A percentile compares a stretch with the other conserved stretches of the same genome.
These are phyloP conservation scores for Nicator chloris DNA, from an alignment of 2,113 vertebrate species.

Conservation along the genomic window DNA sequence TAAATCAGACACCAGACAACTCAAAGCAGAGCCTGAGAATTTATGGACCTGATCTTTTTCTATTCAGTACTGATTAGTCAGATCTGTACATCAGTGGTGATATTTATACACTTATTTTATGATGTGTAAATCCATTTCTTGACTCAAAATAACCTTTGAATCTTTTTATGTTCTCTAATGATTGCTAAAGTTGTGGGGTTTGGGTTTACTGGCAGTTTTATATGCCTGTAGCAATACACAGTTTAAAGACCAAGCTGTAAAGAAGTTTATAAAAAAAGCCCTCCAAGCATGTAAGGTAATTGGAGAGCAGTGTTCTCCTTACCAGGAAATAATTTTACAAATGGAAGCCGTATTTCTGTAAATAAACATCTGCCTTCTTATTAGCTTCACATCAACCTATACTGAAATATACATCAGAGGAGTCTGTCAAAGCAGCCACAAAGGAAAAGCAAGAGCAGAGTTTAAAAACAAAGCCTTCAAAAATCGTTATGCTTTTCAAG, in stretches of 20 bases:
- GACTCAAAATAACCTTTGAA: background rate
- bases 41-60: background rate
- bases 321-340: conserved; percentile 47
- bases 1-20: background rate
- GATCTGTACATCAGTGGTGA: background rate
- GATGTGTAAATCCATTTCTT: background rate
- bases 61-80: background rate
- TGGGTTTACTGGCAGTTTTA: background rate
- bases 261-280: background rate
- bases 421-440: conserved; percentile 44
- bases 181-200: background rate
- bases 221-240: background rate
- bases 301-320: conserved; percentile 7
- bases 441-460: conserved; percentile 40
- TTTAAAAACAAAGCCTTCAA: conserved; percentile 59
- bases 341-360: conserved; percentile 27
- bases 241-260: background rate
- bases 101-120: background rate
- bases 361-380: conserved; percentile 38
- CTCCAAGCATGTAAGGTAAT: background rate
- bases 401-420: conserved; percentile 59
- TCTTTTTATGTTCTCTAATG: background rate
- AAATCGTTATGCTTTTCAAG: conserved; percentile 49
- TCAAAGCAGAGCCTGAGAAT: background rate
- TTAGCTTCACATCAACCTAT: conserved; percentile 40